Evolutionary conservation across 2,113 vertebrate species (phyloP), one percentile per base, ranked within the genome.

Genomic region (western clawed frog (Xenopus tropicalis)): DNA sequence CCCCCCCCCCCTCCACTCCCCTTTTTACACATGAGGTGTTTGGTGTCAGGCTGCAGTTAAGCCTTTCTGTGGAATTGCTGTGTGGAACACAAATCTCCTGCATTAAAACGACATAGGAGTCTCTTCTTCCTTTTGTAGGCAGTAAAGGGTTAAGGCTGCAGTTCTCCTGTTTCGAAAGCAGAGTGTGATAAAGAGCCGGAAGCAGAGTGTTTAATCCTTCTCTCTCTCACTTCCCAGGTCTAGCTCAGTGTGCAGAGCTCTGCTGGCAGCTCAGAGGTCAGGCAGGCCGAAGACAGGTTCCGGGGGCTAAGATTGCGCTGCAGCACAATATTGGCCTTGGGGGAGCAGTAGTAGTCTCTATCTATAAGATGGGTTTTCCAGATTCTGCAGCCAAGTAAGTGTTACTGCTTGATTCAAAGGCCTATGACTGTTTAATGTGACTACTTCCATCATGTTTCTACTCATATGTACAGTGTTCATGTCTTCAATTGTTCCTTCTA

Each of bases 231-330:
- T 86, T 72, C 66, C 77, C 83, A 99, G 97, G 97, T 80, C 92
- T 99, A 88, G 96, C 94, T 67, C 97, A 98, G 89, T 97, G 96
- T 82, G 92, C 93, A 0, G 97, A 98, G 84, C 93, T 99, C 61
- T 98, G 96, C 91, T 96, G 96, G 95, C 97, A 98, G 86, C 94
- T 99, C 71, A 83, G 96, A 69, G 95, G 93, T 1, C 91, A 90
- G 87, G 96, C 96, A 4, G 94, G 83, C 69, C 83, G 57, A 78
- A 86, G 96, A 70, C 95, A 98, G 85, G 96, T 96, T 76, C 86
- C 89, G 0, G 88, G 93, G 67, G 95, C 96, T 21, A 92, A 93
- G 86, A 85, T 97, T 71, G 96, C 90, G 37, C 83, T 99, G 85
- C 97, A 98, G 79, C 97, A 95, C 82, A 98, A 98, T 81, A 81